Conservation (phyloP, 2,113 vertebrate genomes). For the Antigone vipio region DNA sequence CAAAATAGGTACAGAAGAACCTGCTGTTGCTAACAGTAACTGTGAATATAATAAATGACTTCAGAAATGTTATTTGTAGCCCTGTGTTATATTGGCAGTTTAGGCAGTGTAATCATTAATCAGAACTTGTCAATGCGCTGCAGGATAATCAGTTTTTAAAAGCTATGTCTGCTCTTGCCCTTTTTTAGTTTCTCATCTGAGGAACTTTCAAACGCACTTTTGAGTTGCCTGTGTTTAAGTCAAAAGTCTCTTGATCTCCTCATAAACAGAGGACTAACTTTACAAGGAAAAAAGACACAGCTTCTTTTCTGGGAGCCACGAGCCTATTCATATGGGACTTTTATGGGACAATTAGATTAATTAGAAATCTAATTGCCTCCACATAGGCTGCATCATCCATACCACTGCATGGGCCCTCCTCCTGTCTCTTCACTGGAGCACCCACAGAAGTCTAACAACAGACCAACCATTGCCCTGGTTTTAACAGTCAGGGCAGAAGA, state of each 20-base stretch:
- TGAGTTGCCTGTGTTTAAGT: background rate
- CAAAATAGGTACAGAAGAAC: background rate
- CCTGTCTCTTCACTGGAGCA: background rate
- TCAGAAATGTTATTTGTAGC: background rate
- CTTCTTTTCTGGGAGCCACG: background rate
- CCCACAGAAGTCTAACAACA: background rate
- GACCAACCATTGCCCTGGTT: background rate
- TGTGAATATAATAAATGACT: background rate
- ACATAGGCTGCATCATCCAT: background rate
- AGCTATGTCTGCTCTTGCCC: background rate
- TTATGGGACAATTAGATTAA: background rate
- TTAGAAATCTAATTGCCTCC: background rate
- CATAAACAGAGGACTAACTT: background rate
- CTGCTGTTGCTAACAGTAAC: background rate
- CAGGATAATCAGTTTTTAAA: background rate
- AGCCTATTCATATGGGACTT: background rate
- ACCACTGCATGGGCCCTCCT: background rate
- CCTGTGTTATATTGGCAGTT: background rate
- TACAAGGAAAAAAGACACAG: background rate
- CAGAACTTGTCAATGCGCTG: background rate
- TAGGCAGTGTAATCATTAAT: background rate
- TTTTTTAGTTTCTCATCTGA: background rate
- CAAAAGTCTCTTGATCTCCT: background rate
- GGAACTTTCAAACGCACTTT: background rate
- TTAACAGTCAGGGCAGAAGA: background rate